A percentile compares a stretch with the other conserved stretches of the same genome.
These are phyloP conservation scores for Micrasema longulum DNA, from an alignment of 1,140 invertebrate genomes.

Conservation along the genomic window DNA sequence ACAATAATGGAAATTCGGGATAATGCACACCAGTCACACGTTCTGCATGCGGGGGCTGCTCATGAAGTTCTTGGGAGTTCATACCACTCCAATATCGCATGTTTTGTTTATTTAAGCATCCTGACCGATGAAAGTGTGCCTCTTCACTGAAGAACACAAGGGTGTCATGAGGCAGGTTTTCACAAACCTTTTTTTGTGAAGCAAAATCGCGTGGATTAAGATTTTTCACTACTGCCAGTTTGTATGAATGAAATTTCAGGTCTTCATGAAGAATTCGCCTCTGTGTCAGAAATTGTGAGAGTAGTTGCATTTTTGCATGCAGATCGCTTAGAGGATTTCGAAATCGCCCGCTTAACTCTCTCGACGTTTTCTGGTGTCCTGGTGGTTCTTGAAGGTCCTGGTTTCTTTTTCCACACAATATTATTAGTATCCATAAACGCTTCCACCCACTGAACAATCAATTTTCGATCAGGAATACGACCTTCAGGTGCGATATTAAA, in stretches of 20 bases:
- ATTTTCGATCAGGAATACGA: too few relatives aligned
- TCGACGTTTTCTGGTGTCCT: neutral
- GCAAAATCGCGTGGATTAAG: neutral
- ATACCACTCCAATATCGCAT: neutral
- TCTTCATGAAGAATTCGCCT: neutral
- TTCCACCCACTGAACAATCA: too few relatives aligned
- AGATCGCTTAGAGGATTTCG: neutral
- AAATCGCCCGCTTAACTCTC: neutral
- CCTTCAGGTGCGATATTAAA: too few relatives aligned
- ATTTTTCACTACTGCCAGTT: neutral
- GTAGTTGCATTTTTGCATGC: neutral
- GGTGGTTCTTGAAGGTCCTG: neutral
- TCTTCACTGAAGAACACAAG: conserved; percentile 8
- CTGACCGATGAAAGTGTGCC: neutral
- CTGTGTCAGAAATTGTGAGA: neutral
- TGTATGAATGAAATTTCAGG: too few relatives aligned
- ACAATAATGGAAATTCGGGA: too few relatives aligned
- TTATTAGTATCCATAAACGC: too few relatives aligned
- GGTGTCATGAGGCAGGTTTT: neutral
- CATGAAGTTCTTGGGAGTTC: neutral
- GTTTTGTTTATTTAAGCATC: neutral
- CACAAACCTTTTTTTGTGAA: neutral
- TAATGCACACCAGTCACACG: neutral
- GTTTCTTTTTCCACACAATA: neutral
- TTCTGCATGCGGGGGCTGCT: neutral